Percentiles rank a stretch among this genome's conserved stretches.
Conservation (phyloP, 2,797 vertebrate genomes). For the Sebastes cheni region DNA sequence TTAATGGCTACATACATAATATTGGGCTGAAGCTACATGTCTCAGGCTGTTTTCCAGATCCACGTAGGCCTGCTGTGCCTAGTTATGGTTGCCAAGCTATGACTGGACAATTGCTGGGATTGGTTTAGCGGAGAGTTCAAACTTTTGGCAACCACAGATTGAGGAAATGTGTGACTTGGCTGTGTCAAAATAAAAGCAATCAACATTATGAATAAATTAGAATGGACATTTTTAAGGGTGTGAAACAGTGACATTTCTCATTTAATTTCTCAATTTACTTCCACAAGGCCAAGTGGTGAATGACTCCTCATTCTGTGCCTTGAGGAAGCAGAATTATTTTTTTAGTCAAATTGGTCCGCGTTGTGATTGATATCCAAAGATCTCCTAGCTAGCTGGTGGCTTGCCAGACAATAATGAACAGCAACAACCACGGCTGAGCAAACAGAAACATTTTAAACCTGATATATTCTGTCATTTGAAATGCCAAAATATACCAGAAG, state of each 20-base stretch:
- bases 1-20: background rate
- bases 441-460: background rate
- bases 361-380: background rate
- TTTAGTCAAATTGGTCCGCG: background rate
- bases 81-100: background rate
- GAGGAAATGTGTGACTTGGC: background rate
- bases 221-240: background rate
- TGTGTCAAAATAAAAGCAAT: background rate
- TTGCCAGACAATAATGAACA: conserved; percentile 6
- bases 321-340: background rate
- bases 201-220: background rate
- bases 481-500: background rate
- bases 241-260: background rate
- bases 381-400: background rate
- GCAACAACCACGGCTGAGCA: background rate
- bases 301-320: background rate
- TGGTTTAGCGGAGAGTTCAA: background rate
- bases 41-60: background rate
- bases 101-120: background rate
- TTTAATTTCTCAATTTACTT: background rate
- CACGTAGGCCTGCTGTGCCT: background rate
- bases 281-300: background rate
- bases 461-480: conserved; percentile 2
- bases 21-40: background rate
- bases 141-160: too few species aligned